phyloP scores from a whole-genome alignment of 2,113 vertebrate genomes.

The Promerops cafer region DNA sequence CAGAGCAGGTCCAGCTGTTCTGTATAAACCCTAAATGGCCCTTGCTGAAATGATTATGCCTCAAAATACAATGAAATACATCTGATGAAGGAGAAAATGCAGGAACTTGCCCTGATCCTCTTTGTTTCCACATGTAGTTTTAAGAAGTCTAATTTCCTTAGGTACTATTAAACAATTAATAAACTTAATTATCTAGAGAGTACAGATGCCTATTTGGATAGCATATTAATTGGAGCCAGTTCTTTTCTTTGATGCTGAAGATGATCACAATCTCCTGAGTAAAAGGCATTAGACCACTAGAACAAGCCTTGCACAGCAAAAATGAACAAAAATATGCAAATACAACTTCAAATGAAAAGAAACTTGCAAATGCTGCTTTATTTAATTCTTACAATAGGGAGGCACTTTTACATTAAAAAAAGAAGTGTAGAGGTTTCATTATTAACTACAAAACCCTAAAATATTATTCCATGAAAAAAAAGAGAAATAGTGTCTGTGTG shows the following conservation, averaged over 20 bases:
- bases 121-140: neutral
- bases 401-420: conserved; percentile 45
- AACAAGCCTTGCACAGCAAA: neutral
- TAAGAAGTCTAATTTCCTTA: neutral
- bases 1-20: neutral
- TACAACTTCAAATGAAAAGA: neutral
- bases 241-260: neutral
- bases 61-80: neutral
- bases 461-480: neutral
- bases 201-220: neutral
- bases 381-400: conserved; percentile 29
- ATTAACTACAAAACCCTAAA: neutral
- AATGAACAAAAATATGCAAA: neutral
- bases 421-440: neutral
- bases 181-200: neutral
- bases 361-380: conserved; percentile 34
- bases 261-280: neutral
- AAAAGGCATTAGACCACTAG: neutral
- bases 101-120: neutral
- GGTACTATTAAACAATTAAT: neutral
- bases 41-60: neutral
- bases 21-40: neutral
- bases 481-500: neutral
- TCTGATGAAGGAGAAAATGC: neutral
- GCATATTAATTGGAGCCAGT: neutral